A percentile compares a stretch with the other conserved stretches of the same genome.
phyloP scores from a whole-genome alignment of 2,113 vertebrate species.

The Balaenoptera acutorostrata region DNA sequence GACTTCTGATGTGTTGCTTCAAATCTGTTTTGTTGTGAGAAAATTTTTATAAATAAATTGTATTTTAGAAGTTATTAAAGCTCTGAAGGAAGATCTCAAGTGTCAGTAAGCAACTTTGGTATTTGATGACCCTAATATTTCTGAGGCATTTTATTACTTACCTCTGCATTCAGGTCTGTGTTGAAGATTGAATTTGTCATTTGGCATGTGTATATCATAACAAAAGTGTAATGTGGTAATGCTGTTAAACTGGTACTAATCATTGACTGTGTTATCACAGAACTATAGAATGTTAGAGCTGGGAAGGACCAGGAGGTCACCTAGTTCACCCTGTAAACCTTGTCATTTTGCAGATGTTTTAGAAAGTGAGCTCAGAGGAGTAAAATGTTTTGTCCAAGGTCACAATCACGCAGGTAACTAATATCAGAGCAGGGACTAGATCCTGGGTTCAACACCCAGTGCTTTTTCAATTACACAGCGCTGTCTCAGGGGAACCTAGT shows the following conservation, averaged over 20 bases:
- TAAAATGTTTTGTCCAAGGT: not conserved
- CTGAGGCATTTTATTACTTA: conserved; percentile 9
- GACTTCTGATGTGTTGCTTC: not conserved
- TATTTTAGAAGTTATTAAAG: conserved; percentile 27
- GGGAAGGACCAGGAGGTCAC: not conserved
- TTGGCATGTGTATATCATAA: not conserved
- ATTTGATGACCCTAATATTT: conserved; percentile 30
- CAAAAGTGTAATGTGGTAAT: not conserved
- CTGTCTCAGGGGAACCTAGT: not conserved
- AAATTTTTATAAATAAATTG: not conserved
- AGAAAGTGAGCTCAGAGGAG: not conserved
- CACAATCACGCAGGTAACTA: not conserved
- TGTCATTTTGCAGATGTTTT: not conserved
- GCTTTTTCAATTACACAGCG: not conserved
- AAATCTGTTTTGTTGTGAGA: not conserved
- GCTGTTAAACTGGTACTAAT: not conserved
- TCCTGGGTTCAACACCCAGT: not conserved
- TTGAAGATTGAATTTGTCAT: conserved; percentile 18
- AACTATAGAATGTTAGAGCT: conserved; percentile 4
- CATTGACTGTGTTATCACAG: not conserved
- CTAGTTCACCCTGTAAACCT: not conserved
- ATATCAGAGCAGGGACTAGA: not conserved
- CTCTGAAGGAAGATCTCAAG: not conserved
- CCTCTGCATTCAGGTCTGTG: not conserved
- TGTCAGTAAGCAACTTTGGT: not conserved